These are phyloP conservation scores for Sapayoa aenigma DNA, from an alignment of 2,113 vertebrate species.

Conservation along the genomic window DNA sequence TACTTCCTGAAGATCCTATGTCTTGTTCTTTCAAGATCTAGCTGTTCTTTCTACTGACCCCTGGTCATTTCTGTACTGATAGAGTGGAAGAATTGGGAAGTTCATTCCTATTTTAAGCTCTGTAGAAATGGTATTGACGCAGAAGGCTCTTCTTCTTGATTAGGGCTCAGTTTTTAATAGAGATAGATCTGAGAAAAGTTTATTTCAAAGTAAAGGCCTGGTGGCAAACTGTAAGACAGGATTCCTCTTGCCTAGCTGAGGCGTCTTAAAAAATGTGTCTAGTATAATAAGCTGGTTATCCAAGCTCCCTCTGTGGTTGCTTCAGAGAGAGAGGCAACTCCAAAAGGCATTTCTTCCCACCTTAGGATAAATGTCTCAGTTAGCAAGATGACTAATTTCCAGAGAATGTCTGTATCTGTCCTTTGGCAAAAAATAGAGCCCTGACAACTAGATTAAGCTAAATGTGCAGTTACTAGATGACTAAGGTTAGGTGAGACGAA, in stretches of 20 bases:
- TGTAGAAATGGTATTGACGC: background rate
- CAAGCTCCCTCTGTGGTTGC: background rate
- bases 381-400: background rate
- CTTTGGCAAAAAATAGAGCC: background rate
- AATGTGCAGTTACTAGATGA: background rate
- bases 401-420: background rate
- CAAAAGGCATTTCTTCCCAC: background rate
- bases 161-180: background rate
- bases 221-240: background rate
- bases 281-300: background rate
- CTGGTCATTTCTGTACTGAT: background rate
- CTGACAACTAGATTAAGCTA: background rate
- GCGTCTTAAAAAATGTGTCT: background rate
- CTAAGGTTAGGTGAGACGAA: background rate
- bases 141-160: background rate
- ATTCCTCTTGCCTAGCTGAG: background rate
- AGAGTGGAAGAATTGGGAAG: background rate
- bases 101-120: background rate
- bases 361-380: background rate
- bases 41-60: background rate
- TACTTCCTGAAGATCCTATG: background rate
- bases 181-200: background rate
- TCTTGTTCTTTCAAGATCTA: background rate
- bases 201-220: background rate
- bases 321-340: background rate